Percentiles rank a stretch among this genome's conserved stretches.
Conservation (phyloP, 2,797 vertebrate genomes). For the Liparis tanakae region DNA sequence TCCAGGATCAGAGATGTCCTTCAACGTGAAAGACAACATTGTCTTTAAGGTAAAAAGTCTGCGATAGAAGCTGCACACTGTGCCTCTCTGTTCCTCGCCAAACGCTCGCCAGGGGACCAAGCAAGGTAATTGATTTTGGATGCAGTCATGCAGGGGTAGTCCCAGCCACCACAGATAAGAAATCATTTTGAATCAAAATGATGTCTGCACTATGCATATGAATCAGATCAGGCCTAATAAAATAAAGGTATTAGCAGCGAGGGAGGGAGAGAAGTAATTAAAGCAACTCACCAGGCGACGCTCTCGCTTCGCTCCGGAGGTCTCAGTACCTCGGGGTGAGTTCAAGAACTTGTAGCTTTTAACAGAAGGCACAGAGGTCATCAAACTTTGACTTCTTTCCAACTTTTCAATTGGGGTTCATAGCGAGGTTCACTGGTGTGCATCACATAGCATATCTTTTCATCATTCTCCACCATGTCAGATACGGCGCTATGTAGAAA, state of each 20-base stretch:
- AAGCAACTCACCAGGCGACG: constrained; percentile 68
- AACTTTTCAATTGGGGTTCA: constrained; percentile 47
- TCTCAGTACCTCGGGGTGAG: constrained; percentile 61
- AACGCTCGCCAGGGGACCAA: constrained; percentile 70
- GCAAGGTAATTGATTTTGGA: constrained; percentile 82
- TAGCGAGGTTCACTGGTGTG: constrained; percentile 14
- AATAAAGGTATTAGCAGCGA: constrained; percentile 77
- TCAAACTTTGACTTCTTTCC: constrained; percentile 51
- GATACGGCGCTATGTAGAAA: constrained; percentile 1
- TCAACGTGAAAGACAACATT: constrained; percentile 68
- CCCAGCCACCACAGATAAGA: constrained; percentile 67
- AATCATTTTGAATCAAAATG: constrained; percentile 76
- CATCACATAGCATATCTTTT: constrained; percentile 1
- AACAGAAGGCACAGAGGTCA: constrained; percentile 64
- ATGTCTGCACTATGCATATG: constrained; percentile 75
- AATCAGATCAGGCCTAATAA: constrained; percentile 80
- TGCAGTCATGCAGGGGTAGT: constrained; percentile 75
- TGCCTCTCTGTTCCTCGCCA: constrained; percentile 50
- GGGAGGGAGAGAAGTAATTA: constrained; percentile 78
- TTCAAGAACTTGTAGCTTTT: constrained; percentile 60
- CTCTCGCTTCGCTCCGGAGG: constrained; percentile 67
- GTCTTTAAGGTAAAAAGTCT: constrained; percentile 71
- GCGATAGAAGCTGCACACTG: constrained; percentile 42
- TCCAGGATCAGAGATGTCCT: constrained; percentile 70
- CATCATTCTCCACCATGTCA: constrained; percentile 12